Conservation (phyloP, 2,797 vertebrate species). For the Cephalopachus bancanus region DNA sequence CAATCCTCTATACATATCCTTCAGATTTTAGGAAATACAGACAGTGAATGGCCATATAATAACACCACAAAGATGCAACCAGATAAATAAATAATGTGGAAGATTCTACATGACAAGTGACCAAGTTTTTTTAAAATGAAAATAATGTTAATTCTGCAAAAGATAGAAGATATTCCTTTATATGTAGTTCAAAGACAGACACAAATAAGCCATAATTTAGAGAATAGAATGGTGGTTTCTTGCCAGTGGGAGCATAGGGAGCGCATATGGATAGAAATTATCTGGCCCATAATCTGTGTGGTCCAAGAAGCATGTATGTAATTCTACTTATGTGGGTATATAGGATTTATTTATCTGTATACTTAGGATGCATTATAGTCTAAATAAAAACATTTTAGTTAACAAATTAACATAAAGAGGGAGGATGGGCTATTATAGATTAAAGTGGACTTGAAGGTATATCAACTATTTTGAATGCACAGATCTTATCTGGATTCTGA, state of each 20-base stretch:
- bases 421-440: background rate
- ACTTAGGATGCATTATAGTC: background rate
- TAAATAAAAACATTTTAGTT: background rate
- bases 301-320: background rate
- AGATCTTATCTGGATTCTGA: background rate
- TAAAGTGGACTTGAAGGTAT: background rate
- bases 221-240: background rate
- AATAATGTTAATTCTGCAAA: background rate
- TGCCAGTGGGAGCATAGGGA: accelerated
- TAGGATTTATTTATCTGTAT: background rate
- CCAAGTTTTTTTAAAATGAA: background rate
- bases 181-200: background rate
- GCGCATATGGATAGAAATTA: accelerated
- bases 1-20: background rate
- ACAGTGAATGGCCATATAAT: background rate
- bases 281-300: background rate
- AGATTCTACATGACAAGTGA: background rate
- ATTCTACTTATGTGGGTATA: background rate
- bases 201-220: background rate
- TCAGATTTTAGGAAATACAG: background rate
- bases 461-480: background rate
- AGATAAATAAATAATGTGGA: background rate
- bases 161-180: background rate
- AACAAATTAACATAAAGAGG: background rate
- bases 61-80: background rate